Percentiles rank a stretch among this genome's conserved stretches.
Conservation (phyloP, 2,113 vertebrate species). For the Cyprinodon brontotheroides region DNA sequence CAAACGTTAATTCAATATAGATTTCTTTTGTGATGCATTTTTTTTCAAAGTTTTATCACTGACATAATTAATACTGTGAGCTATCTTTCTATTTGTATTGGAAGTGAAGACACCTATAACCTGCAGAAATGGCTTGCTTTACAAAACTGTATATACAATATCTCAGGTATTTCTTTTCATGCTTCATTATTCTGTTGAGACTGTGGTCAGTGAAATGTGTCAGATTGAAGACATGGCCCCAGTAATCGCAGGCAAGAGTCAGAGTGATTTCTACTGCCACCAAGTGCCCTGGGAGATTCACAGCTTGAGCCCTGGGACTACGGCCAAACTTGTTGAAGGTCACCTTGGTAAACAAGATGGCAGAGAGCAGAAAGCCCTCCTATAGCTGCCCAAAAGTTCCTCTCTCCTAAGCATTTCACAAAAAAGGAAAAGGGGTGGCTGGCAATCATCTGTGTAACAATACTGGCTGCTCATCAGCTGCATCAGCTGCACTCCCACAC, state of each 20-base stretch:
- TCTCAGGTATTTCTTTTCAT: constrained; percentile 20
- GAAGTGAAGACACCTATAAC: constrained; percentile 14
- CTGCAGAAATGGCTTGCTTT: constrained; percentile 4
- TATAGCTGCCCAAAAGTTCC: constrained; percentile 65
- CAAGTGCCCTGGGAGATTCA: constrained; percentile 71
- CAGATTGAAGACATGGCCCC: constrained; percentile 52
- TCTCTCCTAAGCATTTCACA: constrained; percentile 49
- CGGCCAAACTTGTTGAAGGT: constrained; percentile 74
- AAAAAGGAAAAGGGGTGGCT: constrained; percentile 29
- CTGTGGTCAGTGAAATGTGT: constrained; percentile 42
- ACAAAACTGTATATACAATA: constrained; percentile 15
- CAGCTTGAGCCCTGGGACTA: constrained; percentile 72
- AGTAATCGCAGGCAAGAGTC: constrained; percentile 58
- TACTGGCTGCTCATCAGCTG: constrained; percentile 32
- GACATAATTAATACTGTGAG: neutral
- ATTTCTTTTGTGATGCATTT: neutral
- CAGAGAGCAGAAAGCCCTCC: constrained; percentile 59
- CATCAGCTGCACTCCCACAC: constrained; percentile 47
- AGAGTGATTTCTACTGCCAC: constrained; percentile 63
- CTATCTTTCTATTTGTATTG: neutral
- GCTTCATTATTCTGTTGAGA: constrained; percentile 52
- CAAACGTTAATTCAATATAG: constrained; percentile 33
- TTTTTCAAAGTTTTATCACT: neutral
- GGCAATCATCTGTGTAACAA: constrained; percentile 55
- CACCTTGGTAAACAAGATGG: constrained; percentile 76